These are phyloP conservation scores for Pogonophryne albipinna DNA, from an alignment of 2,797 vertebrate genomes.

Conservation along the genomic window DNA sequence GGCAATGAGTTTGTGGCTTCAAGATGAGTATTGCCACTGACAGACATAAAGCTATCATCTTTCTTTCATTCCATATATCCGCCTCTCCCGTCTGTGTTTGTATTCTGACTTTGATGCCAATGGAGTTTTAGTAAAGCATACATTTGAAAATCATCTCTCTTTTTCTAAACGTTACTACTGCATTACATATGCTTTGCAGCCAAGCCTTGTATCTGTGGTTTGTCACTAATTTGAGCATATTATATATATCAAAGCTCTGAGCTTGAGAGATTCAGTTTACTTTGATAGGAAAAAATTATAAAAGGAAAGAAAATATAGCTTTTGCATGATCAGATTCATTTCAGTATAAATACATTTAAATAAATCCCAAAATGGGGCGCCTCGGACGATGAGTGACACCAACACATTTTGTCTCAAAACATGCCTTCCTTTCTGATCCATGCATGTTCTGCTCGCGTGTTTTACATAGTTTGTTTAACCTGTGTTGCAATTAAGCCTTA, in stretches of 20 bases:
- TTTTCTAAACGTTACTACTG: not conserved
- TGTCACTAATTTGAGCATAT: not conserved
- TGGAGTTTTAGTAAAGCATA: not conserved
- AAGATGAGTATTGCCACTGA: constrained; percentile 58
- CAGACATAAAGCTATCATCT: constrained; percentile 44
- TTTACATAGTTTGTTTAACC: constrained; percentile 33
- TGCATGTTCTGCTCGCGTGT: constrained; percentile 3
- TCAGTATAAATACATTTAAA: not conserved
- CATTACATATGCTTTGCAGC: not conserved
- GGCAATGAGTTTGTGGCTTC: constrained; percentile 46
- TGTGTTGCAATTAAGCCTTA: constrained; percentile 37
- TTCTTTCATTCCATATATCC: constrained; percentile 17
- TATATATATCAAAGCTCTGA: not conserved
- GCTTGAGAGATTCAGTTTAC: not conserved
- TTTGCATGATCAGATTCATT: constrained; percentile 17
- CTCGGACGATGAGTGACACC: not conserved
- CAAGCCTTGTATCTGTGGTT: not conserved
- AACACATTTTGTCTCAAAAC: not conserved
- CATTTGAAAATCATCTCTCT: not conserved
- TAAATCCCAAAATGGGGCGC: not conserved
- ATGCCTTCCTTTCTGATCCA: not conserved
- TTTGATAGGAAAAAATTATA: not conserved
- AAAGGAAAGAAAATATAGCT: constrained; percentile 17
- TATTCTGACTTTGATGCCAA: constrained; percentile 28
- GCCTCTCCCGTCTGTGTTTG: constrained; percentile 16